Evolutionary conservation across 1,140 invertebrate species (phyloP), one percentile per base, ranked within the genome.

Genomic region (Drosophila sucinea): DNA sequence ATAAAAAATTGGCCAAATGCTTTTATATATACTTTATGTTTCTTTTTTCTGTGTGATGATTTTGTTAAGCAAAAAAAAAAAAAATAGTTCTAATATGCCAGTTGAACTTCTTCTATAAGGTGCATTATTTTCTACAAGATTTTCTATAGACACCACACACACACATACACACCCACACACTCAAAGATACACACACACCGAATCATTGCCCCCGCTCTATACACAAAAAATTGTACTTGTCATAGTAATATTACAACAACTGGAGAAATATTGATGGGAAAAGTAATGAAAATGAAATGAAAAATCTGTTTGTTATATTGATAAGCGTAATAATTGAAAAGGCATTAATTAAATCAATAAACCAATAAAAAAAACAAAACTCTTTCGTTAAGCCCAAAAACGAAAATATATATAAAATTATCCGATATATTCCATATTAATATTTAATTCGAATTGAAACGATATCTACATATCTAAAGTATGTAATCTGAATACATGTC

Each of bases 321-420:
- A 85, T 90, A 90, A 90, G 84, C 74, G 44, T 51, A 51, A 66
- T 90, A 89, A 85, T 73, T 84, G 61, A 84, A 87, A 85, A 71
- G 77, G 81, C 86, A 90, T 89, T 90, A 84, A 89, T 79, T 76
- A 87, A 89, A 90, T 85, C 75, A 79, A 87, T 87, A 87, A 87
- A 86, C 70, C 84, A 87, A 51, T 51, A 51, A 27, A 25, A 23
- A 44, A 47, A 47, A 47, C 1, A 25, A 47, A 47, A 6, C 5
- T 5, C 17, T 1, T 77, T 80, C 79, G 82, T 83, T 73, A 86
- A 86, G 83, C 79, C 79, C 77, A 82, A 75, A 30, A 58, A 68
- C 55, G 71, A 40, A 74, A 29, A 25, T 54, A n/a, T 1, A 61
- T 47, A 25, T 25, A 23, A 4, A 57, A 29, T 6, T 35, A 27